Evolutionary conservation across 2,797 vertebrate species (phyloP).

Genomic region (Anniella stebbinsi): DNA sequence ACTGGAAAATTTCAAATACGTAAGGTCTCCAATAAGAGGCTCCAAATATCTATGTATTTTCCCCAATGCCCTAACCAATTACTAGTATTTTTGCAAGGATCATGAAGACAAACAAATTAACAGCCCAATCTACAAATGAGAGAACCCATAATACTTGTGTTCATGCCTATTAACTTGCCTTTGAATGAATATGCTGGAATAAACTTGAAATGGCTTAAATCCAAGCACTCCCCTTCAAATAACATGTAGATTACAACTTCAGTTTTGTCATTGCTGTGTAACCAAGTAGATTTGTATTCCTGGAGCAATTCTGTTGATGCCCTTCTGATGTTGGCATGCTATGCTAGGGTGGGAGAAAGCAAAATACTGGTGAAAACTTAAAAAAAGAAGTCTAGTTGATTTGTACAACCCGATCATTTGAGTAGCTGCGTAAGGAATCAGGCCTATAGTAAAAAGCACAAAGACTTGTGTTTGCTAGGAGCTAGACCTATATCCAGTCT

Average conservation of each 20-base stretch:
- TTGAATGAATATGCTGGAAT: not conserved
- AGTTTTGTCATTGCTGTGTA: not conserved
- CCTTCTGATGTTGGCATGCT: conserved; percentile 5
- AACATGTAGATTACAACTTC: not conserved
- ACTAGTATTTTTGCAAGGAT: not conserved
- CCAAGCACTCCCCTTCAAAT: not conserved
- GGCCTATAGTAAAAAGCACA: not conserved
- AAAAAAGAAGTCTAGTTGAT: conserved; percentile 39
- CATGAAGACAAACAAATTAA: fast-evolving
- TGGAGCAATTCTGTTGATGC: conserved; percentile 31
- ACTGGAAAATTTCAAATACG: not conserved
- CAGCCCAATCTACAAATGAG: not conserved
- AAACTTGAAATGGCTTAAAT: not conserved
- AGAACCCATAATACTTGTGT: not conserved
- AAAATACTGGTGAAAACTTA: conserved; percentile 27
- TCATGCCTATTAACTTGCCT: not conserved
- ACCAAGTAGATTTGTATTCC: not conserved
- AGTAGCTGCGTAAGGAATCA: not conserved
- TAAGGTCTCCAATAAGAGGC: not conserved
- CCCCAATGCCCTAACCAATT: not conserved
- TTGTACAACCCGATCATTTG: not conserved
- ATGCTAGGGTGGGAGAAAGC: conserved; percentile 12
- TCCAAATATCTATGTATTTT: fast-evolving
- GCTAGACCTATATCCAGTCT: not conserved
- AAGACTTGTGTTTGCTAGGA: not conserved